Base-by-base conservation (phyloP, 37 sponge, comb jelly and placozoan genomes). In the Spongia lamella region DNA sequence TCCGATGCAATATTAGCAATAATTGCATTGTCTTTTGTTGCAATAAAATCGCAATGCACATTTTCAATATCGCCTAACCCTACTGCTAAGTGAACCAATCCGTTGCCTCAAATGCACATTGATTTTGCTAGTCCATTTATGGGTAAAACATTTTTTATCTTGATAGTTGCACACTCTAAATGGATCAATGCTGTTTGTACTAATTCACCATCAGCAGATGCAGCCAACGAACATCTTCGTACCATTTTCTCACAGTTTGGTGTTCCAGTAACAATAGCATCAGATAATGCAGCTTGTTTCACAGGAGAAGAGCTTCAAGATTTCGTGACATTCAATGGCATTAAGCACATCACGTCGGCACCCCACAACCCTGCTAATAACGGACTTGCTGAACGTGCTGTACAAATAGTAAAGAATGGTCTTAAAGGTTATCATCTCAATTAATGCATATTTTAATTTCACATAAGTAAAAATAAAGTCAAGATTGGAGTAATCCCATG, bases 141-240 rank as follows among this genome's bases (percentile, higher is more conserved):
- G 27, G 66, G 36, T 32, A 5, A 32, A 7, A 9, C 4, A 4
- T 33, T 64, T 26, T 13, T 64, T 19, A 64, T 64, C 27, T 31
- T 64, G 9, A 64, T 64, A 15, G 66, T 29, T 32, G 66, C 66
- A 17, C 66, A 64, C 27, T 64, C 66, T 9, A 64, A 64, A 64
- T 64, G 66, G 66, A 64, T 64, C 7, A 35, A 64, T 9, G 66
- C 66, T 13, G 5, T 32, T 26, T 35, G 11, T 7, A 24, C 35
- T 7, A 32, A 29, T 7, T 33, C 36, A 7, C n/a, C 66, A 64
- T 32, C 66, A 17, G 9, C 66, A 7, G 7, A 6, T 31, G 35
- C 33, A 29, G 11, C 36, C 11, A 64, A 29, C 27, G 66, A 64
- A 34, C 5, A 26, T 7, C 66, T 64, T 5, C 32, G 33, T 33